Conservation (phyloP, 53 echinoderm and acorn worm genomes). For the Apostichopus leukothele region DNA sequence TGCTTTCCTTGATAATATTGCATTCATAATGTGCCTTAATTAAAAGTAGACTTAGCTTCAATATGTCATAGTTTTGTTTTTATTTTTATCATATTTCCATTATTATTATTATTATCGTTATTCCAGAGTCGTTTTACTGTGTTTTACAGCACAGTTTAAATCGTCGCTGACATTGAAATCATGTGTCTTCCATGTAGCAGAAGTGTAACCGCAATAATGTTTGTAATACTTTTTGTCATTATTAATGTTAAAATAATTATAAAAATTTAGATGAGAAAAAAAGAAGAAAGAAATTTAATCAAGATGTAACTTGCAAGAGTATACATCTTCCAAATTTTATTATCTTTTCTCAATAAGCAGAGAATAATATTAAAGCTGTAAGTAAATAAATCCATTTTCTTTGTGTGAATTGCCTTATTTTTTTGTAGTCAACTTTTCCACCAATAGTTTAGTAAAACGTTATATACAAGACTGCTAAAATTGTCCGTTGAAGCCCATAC, state of each 20-base stretch:
- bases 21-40: slow-evolving; percentile 40
- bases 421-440: background rate
- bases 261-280: background rate
- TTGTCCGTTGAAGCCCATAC: too few species aligned
- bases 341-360: background rate
- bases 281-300: background rate
- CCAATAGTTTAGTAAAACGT: too few species aligned
- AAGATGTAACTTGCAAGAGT: background rate
- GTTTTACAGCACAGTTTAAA: slow-evolving; percentile 13
- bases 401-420: background rate
- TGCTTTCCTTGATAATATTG: slow-evolving; percentile 2
- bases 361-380: background rate
- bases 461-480: too few species aligned
- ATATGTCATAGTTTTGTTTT: too few species aligned
- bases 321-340: background rate
- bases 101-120: background rate
- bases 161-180: slow-evolving; percentile 31
- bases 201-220: slow-evolving; percentile 32
- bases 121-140: slow-evolving; percentile 7
- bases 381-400: background rate
- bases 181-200: slow-evolving; percentile 10
- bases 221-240: slow-evolving; percentile 16
- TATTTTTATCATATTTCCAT: too few species aligned
- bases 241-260: background rate
- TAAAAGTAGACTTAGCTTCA: background rate